phyloP scores from a whole-genome alignment of 92 coral and sea anemone genomes.

The Bergia sp. region DNA sequence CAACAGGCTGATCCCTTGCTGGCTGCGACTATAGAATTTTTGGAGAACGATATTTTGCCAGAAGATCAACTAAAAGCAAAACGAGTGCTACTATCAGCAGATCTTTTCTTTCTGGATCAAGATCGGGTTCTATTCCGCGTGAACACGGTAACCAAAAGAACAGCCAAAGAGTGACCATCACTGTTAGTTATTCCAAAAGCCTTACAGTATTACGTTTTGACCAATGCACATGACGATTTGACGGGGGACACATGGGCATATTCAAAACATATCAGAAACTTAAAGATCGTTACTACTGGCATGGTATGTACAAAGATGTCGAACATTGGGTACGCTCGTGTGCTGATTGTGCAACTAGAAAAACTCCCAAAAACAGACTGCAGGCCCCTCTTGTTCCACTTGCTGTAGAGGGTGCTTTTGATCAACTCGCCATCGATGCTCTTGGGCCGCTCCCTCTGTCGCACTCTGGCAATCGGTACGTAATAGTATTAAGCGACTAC shows the following conservation, averaged over 20 bases:
- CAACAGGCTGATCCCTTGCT: slow-evolving; percentile 51
- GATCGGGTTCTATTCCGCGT: slow-evolving; percentile 41
- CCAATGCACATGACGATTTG: slow-evolving; percentile 58
- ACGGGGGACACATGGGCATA: slow-evolving; percentile 68
- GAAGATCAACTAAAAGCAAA: no score
- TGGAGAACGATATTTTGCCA: slow-evolving; percentile 43
- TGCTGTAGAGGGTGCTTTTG: slow-evolving; percentile 58
- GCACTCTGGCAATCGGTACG: slow-evolving; percentile 58
- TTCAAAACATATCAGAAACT: slow-evolving; percentile 63
- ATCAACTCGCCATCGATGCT: slow-evolving; percentile 50
- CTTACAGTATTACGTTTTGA: slow-evolving; percentile 53
- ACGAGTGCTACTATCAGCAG: no score
- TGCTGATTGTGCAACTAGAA: slow-evolving; percentile 44
- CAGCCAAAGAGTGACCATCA: slow-evolving; percentile 18
- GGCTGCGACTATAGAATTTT: slow-evolving; percentile 41
- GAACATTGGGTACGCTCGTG: slow-evolving; percentile 53
- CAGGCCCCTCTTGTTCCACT: slow-evolving; percentile 43
- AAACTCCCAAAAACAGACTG: slow-evolving; percentile 38
- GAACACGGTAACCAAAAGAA: not conserved
- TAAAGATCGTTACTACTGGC: slow-evolving; percentile 51
- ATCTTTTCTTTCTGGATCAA: slow-evolving; percentile 21
- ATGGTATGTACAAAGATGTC: slow-evolving; percentile 61
- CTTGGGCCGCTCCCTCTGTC: slow-evolving; percentile 70
- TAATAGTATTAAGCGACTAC: slow-evolving; percentile 62
- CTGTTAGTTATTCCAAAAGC: slow-evolving; percentile 55